Base-by-base conservation (phyloP, 2,113 vertebrate genomes). In the Bambusicola thoracicus region DNA sequence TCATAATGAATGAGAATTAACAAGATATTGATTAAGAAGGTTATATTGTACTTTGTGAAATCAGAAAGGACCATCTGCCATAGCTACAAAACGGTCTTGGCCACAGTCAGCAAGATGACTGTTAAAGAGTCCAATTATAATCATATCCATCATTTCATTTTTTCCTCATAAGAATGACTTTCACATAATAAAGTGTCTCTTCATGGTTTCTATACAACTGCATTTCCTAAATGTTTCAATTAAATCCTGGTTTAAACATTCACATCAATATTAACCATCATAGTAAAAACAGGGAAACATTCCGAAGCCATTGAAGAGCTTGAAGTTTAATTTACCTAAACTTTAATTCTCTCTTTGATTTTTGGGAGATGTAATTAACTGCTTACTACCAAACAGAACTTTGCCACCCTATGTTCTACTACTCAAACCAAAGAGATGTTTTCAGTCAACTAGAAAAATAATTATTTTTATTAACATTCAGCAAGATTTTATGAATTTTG, bases 1-100 rank as follows among this genome's bases (percentile, higher is more conserved):
- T 92, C 53, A 81, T 72, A 73, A 90, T 79, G 40, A 81, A 68
- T 22, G 17, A 81, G 58, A 40, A 91, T 93, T 93, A 95, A n/a
- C 30, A 82, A 79, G 49, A 22, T 3, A 0, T 63, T 32, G 27
- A 30, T 76, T 90, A 58, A 75, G 69, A 85, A 95, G 62, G 78
- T 93, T 90, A 85, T 46, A 49, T 49, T 62, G 29, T 55, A 81
- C 56, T 84, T 76, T 36, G n/a, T 70, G 75, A 89, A 80, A 87
- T 68, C 70, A 85, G 48, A 84, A 88, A 81, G 14, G 62, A 87
- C 69, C 74, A 87, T 77, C 55, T 92, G 55, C 70, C 56, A 4
- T 14, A 53, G 46, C 24, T 90, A 36, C 66, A 87, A 75, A 88
- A 90, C 16, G 7, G 8, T 14, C 61, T 84, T 56, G 32, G 51